Base-by-base conservation (phyloP, 2,888 invertebrate genomes). In the Lochmaea capreae region DNA sequence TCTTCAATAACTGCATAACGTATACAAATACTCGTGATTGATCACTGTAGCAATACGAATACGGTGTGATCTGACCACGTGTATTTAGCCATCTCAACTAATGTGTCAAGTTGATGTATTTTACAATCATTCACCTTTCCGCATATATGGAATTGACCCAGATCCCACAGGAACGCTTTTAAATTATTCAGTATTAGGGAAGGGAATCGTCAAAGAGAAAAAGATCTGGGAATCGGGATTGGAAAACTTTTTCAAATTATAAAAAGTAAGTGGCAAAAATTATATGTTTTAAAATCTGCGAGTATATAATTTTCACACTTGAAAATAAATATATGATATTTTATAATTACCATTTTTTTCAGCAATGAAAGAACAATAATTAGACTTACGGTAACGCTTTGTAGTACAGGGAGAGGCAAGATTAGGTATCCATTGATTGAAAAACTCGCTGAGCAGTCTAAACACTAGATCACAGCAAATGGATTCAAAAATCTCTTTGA, bases 1-100 rank as follows among this genome's bases (percentile, higher is more conserved):
- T 73, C 73, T 68, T 63, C 72, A 71, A 71, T 72, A 74, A 73
- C 76, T 77, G 75, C 77, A 78, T 79, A 77, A 80, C 73, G 76
- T 75, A 72, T 67, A 74, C 76, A 49, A 1, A 49, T n/a, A 49
- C n/a, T 6, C 75, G 76, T 79, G 79, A 79, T 79, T 79, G 79
- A 79, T 79, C 72, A 75, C 71, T 78, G 76, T 72, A 74, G 77
- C 66, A 73, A 76, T 74, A 67, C 65, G 61, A 61, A 39, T 61
- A 6, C n/a, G 62, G 62, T 63, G 66, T 61, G 62, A 68, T 49
- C 66, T 72, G 49, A 61, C 70, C 62, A 43, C 16, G 43, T 63
- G 43, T 63, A 63, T 42, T 42, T 63, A 26, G 39, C 18, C 63
- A 63, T 70, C 69, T 42, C 42, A 54, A 70, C 62, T 18, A 6